These are phyloP conservation scores for Caenorhabditis macrosperma DNA, from an alignment of 2,888 invertebrate genomes.

Conservation along the genomic window DNA sequence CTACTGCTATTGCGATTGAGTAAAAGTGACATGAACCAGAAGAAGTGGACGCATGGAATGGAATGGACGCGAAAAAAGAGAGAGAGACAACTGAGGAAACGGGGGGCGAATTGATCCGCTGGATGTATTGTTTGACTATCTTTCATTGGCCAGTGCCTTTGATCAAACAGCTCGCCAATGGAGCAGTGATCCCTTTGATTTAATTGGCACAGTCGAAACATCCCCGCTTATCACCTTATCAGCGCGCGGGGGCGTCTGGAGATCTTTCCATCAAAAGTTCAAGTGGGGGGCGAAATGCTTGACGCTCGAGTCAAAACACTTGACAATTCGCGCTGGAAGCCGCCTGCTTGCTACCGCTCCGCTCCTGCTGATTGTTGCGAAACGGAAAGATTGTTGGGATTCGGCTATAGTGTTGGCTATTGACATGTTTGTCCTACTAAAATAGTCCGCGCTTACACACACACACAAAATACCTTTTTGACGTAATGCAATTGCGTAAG, in stretches of 20 bases:
- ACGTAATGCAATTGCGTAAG: slow-evolving; percentile 18
- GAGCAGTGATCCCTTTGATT: slow-evolving; percentile 42
- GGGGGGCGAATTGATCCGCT: slow-evolving; percentile 1
- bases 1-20: slow-evolving; percentile 28
- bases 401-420: slow-evolving; percentile 21
- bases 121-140: slow-evolving; percentile 42
- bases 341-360: no score
- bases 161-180: slow-evolving; percentile 38
- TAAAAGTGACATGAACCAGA: slow-evolving; percentile 35
- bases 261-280: slow-evolving; percentile 36
- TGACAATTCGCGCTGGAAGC: slow-evolving; percentile 3
- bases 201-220: no score
- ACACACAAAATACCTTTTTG: no score
- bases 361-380: slow-evolving; percentile 52
- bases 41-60: slow-evolving; percentile 4
- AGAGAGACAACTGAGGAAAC: not conserved
- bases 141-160: slow-evolving; percentile 45
- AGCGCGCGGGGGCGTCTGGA: not conserved
- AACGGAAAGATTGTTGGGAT: slow-evolving; percentile 18
- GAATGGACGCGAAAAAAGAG: slow-evolving; percentile 12
- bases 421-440: slow-evolving; percentile 51
- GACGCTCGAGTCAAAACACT: slow-evolving; percentile 52
- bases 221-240: slow-evolving; percentile 6
- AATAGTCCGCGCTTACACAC: slow-evolving; percentile 35
- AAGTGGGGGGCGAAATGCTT: slow-evolving; percentile 40